These are phyloP conservation scores for Lasioglossum oenotherae DNA, from an alignment of 2,888 invertebrate genomes.

Conservation along the genomic window DNA sequence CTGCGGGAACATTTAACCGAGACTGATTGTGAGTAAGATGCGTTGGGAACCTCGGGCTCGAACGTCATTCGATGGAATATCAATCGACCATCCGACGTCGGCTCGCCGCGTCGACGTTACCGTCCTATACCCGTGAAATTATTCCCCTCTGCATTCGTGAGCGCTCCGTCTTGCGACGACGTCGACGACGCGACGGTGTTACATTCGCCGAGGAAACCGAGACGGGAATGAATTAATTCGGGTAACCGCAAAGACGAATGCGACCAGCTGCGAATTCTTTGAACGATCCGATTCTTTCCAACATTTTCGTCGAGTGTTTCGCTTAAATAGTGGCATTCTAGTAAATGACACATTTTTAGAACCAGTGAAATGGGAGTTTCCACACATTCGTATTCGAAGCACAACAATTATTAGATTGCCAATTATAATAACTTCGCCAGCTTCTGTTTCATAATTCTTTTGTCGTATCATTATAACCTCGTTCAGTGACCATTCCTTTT, in stretches of 20 bases:
- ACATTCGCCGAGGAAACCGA: constrained; percentile 9
- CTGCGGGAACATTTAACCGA: not conserved
- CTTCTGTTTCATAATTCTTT: no score
- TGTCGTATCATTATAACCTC: no score
- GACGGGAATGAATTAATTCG: constrained; percentile 61
- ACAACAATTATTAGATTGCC: no score
- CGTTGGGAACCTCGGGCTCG: not conserved
- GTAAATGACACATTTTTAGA: no score
- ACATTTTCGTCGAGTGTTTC: not conserved
- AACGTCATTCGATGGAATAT: constrained; percentile 17
- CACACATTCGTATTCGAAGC: no score
- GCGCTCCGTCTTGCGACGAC: not conserved
- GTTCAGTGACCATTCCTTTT: no score
- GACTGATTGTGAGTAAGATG: constrained; percentile 14
- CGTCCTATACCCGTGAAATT: constrained; percentile 20
- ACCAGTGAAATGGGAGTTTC: no score
- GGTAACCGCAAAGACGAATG: constrained; percentile 16
- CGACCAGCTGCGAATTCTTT: not conserved
- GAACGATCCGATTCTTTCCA: not conserved
- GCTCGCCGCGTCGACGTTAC: constrained; percentile 23
- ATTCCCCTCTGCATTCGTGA: not conserved
- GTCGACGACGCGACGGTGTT: not conserved
- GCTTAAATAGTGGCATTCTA: no score
- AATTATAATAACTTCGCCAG: no score
- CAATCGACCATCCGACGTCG: constrained; percentile 25